Percentiles rank a stretch among this genome's conserved stretches.
Evolutionary conservation across 2,888 invertebrate genomes (phyloP).

Genomic region (Ormyrus rosae): DNA sequence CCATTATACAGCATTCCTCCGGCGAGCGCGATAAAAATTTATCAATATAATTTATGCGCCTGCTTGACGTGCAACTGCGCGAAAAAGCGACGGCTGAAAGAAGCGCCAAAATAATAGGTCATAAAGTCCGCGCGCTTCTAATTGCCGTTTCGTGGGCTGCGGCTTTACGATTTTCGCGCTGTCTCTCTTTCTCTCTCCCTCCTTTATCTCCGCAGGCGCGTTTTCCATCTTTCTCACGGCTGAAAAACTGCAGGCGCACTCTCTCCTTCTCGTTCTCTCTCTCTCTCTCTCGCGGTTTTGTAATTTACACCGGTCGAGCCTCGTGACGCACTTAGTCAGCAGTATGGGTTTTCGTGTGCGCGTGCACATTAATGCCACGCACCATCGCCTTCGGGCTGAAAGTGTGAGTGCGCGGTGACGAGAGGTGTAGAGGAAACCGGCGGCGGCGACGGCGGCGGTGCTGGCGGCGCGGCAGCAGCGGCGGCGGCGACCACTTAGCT

Average conservation of each 20-base stretch:
- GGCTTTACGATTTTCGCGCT: slow-evolving; percentile 48
- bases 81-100: background rate
- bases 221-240: too few relatives aligned
- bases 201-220: background rate
- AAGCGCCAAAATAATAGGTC: too few relatives aligned
- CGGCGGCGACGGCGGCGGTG: background rate
- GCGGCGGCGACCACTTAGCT: slow-evolving; percentile 28
- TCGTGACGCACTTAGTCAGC: slow-evolving; percentile 46
- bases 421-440: slow-evolving; percentile 17
- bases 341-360: background rate
- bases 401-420: background rate
- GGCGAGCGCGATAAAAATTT: slow-evolving; percentile 30
- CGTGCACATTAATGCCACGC: slow-evolving; percentile 26
- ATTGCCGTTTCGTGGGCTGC: slow-evolving; percentile 23
- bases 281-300: slow-evolving; percentile 12
- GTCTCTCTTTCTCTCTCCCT: background rate
- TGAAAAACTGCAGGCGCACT: slow-evolving; percentile 14
- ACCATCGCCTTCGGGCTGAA: slow-evolving; percentile 9
- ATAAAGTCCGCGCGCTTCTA: slow-evolving; percentile 25
- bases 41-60: slow-evolving; percentile 35
- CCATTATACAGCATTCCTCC: background rate
- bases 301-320: slow-evolving; percentile 36
- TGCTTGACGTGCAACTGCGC: background rate
- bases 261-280: background rate
- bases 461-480: background rate